Evolutionary conservation across 2,888 invertebrate species (phyloP).

Genomic region (Andrena haemorrhoa): DNA sequence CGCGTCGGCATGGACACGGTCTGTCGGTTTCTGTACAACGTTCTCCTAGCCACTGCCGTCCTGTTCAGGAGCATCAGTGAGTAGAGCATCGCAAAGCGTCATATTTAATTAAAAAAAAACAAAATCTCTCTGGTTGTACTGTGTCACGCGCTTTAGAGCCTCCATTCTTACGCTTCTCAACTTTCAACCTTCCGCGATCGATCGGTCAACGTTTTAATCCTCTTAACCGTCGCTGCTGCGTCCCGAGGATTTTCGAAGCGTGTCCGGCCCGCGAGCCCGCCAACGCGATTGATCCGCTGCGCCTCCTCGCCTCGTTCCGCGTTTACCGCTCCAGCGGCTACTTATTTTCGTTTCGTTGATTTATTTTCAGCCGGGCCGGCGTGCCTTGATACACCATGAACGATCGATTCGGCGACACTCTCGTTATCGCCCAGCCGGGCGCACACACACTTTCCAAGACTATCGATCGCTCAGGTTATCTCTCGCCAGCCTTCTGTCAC

Average conservation of each 20-base stretch:
- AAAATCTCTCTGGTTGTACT: constrained; percentile 32
- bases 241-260: constrained; percentile 23
- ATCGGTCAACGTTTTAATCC: constrained; percentile 46
- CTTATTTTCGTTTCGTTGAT: constrained; percentile 17
- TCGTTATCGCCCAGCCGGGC: constrained; percentile 8
- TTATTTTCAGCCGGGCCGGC: constrained; percentile 11
- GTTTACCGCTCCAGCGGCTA: constrained; percentile 13
- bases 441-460: neutral
- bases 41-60: constrained; percentile 75
- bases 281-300: constrained; percentile 34
- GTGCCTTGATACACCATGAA: neutral
- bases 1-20: constrained; percentile 77
- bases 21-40: constrained; percentile 77
- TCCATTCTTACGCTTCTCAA: constrained; percentile 2
- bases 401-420: neutral
- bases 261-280: constrained; percentile 14
- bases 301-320: constrained; percentile 5
- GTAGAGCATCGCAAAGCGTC: constrained; percentile 59
- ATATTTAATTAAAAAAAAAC: neutral
- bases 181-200: constrained; percentile 30
- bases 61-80: constrained; percentile 80
- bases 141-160: constrained; percentile 43
- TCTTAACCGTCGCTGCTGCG: constrained; percentile 24
- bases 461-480: constrained; percentile 33
- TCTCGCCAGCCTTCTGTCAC: neutral